Base-by-base conservation (phyloP, 2,797 vertebrate species). In the Phrynocephalus guinanensis region DNA sequence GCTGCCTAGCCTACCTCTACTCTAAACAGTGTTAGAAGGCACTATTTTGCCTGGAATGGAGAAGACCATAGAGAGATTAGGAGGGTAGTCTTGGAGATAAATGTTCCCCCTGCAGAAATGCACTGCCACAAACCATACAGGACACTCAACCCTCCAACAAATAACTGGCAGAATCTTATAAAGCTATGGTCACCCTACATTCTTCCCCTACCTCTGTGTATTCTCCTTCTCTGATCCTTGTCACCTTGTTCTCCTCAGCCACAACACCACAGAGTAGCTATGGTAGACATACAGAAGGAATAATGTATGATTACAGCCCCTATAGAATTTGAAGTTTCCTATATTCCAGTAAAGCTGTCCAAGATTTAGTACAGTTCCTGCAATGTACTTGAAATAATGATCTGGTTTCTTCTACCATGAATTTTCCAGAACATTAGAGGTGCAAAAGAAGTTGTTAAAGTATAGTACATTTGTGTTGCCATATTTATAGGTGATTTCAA, bases 21-120 rank as follows among this genome's bases (percentile, higher is more conserved):
- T 24, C 56, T 81, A 75, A 66, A 44, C 68, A 50, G 11, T 50
- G 48, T 76, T 66, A 52, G 44, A 88, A 68, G 71, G 56, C 30
- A 76, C 77, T 68, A n/a, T 81, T 84, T n/a, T 85, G 48, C 44
- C 56, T 84, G 28, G 72, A 73, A 81, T 38, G 18, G 26, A 26
- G 22, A 88, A 81, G 48, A 81, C n/a, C 28, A 30, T 30, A 75
- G 24, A 60, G 18, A 82, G 73, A 60, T 66, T 26, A 13, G 33
- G 26, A 70, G 44, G 52, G 28, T 56, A 18, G 13, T 88, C 50
- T 78, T 67, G 15, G 10, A 80, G 28, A 80, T 52, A 8, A 52
- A 30, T 67, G 52, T 10, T 76, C 26, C 7, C 26, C 52, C 20
- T 24, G 26, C 56, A 73, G 6, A 44, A 28, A 15, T 73, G 22